Base-by-base conservation (phyloP, 2,888 invertebrate species). In the Tetrapedia diversipes region DNA sequence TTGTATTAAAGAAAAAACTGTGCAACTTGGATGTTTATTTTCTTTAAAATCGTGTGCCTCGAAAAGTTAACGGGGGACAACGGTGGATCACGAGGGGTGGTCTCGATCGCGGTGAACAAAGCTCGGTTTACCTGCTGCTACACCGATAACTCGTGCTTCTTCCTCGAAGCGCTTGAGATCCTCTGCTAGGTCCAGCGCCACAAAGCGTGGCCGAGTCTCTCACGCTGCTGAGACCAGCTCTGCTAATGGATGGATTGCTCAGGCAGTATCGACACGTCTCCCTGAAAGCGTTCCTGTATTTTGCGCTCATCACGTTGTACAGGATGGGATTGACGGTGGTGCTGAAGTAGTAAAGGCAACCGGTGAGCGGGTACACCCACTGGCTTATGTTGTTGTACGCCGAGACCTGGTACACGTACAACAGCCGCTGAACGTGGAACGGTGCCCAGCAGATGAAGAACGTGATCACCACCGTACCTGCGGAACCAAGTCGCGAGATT, bases 391-490 rank as follows among this genome's bases (percentile, higher is more conserved):
- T 92, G 88, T 93, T 93, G 91, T 94, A 95, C 87, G 94, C 92
- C 0, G 91, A 89, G 63, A 93, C 93, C 27, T 94, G 89, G 72
- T 93, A 92, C 86, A 96, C 94, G 90, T 95, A 96, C 92, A 97
- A 94, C 60, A 98, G 93, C 4, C 98, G 93, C 92, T 98, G 98
- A 83, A 96, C 94, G 93, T 98, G 98, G 93, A 98, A 98, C 29
- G 98, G 98, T 0, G 98, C 97, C 98, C 98, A 98, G 92, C 98
- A 98, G 24, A 97, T 93, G 93, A 98, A 98, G 93, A 98, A 98
- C 14, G 97, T 96, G 27, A 98, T 94, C 75, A 98, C 98, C 39
- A 98, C 98, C 3, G 97, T 97, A 85, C 96, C 98, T 98, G 32
- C 93, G 92, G 56, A 79, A 43, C n/a, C 45, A 47, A 39, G 14